phyloP scores from a whole-genome alignment of 2,797 vertebrate genomes.

The Phalanger gymnotis region DNA sequence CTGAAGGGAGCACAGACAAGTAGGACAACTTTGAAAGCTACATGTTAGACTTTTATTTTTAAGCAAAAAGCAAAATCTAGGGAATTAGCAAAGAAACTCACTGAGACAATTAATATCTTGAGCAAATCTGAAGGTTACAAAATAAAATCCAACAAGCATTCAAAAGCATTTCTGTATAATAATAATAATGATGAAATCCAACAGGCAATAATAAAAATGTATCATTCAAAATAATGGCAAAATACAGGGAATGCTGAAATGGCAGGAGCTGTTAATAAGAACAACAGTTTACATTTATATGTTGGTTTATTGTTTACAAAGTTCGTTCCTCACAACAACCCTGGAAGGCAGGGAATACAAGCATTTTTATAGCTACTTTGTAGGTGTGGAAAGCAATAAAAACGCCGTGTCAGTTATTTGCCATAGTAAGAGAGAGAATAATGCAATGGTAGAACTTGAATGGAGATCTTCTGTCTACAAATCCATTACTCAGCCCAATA shows the following conservation, averaged over 20 bases:
- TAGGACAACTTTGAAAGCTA: neutral
- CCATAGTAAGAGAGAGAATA: neutral
- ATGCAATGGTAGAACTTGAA: neutral
- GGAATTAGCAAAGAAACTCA: neutral
- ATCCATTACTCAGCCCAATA: neutral
- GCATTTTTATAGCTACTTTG: neutral
- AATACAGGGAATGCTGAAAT: neutral
- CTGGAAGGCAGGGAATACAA: neutral
- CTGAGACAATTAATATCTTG: neutral
- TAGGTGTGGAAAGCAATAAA: neutral
- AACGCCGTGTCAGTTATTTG: neutral
- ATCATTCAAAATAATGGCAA: neutral
- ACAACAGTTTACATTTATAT: neutral
- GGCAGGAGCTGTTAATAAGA: neutral
- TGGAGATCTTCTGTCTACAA: neutral
- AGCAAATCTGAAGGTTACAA: neutral
- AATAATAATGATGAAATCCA: neutral
- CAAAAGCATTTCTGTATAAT: neutral
- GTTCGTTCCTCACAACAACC: neutral
- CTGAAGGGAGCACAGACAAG: neutral
- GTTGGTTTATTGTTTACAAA: neutral
- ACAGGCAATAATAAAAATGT: neutral
- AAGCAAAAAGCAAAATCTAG: neutral
- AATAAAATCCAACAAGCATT: neutral
- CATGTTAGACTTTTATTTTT: neutral